Percentiles rank a stretch among this genome's conserved stretches.
phyloP scores from a whole-genome alignment of 1,140 invertebrate species.

The Drosophila pallidifrons region DNA sequence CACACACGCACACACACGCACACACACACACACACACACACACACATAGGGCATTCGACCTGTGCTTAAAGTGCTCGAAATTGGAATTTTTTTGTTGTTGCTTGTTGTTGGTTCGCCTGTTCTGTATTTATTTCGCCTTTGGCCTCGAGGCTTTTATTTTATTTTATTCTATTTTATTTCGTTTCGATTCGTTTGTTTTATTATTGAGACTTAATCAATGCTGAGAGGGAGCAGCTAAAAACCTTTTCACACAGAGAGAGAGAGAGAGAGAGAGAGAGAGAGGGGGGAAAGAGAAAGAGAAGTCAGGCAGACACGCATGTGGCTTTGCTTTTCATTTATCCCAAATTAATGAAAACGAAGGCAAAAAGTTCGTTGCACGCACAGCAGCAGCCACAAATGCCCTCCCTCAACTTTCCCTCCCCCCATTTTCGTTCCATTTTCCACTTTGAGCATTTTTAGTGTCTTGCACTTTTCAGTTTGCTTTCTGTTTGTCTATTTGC shows the following conservation, averaged over 20 bases:
- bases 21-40: constrained; percentile 9
- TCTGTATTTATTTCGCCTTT: constrained; percentile 5
- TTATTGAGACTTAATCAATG: constrained; percentile 64
- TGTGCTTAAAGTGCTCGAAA: constrained; percentile 45
- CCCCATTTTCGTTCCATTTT: constrained; percentile 6
- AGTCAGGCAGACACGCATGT: constrained; percentile 43
- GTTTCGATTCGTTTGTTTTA: constrained; percentile 57
- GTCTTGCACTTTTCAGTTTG: constrained; percentile 44
- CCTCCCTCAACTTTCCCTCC: neutral
- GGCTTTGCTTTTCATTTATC: constrained; percentile 70
- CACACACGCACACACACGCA: constrained; percentile 14
- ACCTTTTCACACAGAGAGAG: constrained; percentile 32
- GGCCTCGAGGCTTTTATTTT: constrained; percentile 29
- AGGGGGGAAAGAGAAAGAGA: neutral
- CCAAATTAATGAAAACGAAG: constrained; percentile 69
- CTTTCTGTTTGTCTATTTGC: constrained; percentile 34
- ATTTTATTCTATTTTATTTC: constrained; percentile 28
- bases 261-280: neutral
- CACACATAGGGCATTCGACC: constrained; percentile 24
- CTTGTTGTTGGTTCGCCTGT: neutral
- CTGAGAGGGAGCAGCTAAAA: constrained; percentile 21
- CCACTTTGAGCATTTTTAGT: constrained; percentile 40
- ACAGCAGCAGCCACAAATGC: constrained; percentile 10
- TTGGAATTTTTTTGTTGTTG: constrained; percentile 29
- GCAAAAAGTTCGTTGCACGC: constrained; percentile 57